phyloP scores from a whole-genome alignment of 1,140 invertebrate species.

The Heliothis subflexa region DNA sequence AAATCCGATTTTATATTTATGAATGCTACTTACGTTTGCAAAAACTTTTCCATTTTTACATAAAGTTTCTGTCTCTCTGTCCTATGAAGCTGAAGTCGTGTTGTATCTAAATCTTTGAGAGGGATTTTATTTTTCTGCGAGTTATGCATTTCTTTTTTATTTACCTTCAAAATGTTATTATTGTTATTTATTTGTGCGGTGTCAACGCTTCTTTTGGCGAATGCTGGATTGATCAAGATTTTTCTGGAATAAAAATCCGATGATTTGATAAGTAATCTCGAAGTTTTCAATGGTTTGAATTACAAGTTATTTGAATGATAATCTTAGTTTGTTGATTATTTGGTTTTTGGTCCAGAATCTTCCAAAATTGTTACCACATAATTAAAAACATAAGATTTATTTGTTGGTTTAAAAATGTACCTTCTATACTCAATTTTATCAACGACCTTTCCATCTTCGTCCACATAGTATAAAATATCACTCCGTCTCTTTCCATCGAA shows the following conservation, averaged over 20 bases:
- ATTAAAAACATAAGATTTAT: no score
- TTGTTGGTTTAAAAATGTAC: neutral
- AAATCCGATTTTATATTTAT: constrained; percentile 25
- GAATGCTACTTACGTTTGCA: constrained; percentile 85
- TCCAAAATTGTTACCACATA: no score
- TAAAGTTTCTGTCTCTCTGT: constrained; percentile 86
- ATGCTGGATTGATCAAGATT: constrained; percentile 86
- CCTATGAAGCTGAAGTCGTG: constrained; percentile 85
- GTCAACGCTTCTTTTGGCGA: constrained; percentile 85
- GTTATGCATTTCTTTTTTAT: constrained; percentile 73
- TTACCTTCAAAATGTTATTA: constrained; percentile 56
- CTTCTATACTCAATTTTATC: constrained; percentile 53
- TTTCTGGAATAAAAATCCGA: constrained; percentile 60
- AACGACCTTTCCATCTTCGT: constrained; percentile 75
- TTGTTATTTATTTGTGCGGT: constrained; percentile 54
- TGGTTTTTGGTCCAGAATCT: no score
- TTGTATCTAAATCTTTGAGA: constrained; percentile 74
- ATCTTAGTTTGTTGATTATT: no score
- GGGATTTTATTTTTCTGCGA: constrained; percentile 73
- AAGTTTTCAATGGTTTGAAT: no score
- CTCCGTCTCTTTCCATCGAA: constrained; percentile 62
- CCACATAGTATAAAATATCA: constrained; percentile 69
- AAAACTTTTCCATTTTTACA: constrained; percentile 87
- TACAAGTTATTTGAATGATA: no score
- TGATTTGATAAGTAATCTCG: neutral